These are phyloP conservation scores for Piscicola geometra DNA, from an alignment of 2,888 invertebrate species.

Conservation along the genomic window DNA sequence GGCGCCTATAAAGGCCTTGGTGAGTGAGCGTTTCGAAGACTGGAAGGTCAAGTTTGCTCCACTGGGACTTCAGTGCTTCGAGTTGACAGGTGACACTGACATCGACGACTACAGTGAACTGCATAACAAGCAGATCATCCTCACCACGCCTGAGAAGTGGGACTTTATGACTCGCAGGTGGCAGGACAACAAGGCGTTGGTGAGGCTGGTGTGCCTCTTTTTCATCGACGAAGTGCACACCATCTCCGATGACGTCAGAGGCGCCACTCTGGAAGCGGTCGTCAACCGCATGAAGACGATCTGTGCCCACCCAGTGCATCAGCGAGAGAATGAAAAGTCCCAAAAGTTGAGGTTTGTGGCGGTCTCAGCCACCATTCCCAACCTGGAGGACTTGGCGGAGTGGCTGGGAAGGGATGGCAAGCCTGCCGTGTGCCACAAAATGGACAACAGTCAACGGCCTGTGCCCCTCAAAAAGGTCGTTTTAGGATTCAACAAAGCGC, in stretches of 20 bases:
- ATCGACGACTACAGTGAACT: constrained; percentile 60
- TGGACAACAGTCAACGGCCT: constrained; percentile 69
- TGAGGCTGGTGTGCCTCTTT: constrained; percentile 60
- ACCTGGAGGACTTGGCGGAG: constrained; percentile 68
- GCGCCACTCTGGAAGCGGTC: constrained; percentile 73
- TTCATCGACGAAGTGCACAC: constrained; percentile 69
- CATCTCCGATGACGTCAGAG: constrained; percentile 67
- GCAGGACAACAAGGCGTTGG: constrained; percentile 65
- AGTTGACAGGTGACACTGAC: constrained; percentile 74
- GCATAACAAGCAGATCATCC: constrained; percentile 60
- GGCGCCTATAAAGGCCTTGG: constrained; percentile 75
- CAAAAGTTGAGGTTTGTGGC: constrained; percentile 64
- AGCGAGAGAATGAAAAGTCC: neutral
- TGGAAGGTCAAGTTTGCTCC: constrained; percentile 69
- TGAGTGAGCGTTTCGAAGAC: constrained; percentile 68
- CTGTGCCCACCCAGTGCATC: constrained; percentile 35
- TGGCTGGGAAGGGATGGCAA: constrained; percentile 64
- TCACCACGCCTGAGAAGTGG: constrained; percentile 77
- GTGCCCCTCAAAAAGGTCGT: constrained; percentile 70
- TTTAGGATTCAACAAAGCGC: constrained; percentile 65
- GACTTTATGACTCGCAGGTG: constrained; percentile 72
- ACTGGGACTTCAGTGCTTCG: constrained; percentile 65
- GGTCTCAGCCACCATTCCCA: constrained; percentile 74
- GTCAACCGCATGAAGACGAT: constrained; percentile 76
- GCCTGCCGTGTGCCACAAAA: constrained; percentile 55